Evolutionary conservation across 2,797 vertebrate species (phyloP).

Genomic region (Hydrophis major): DNA sequence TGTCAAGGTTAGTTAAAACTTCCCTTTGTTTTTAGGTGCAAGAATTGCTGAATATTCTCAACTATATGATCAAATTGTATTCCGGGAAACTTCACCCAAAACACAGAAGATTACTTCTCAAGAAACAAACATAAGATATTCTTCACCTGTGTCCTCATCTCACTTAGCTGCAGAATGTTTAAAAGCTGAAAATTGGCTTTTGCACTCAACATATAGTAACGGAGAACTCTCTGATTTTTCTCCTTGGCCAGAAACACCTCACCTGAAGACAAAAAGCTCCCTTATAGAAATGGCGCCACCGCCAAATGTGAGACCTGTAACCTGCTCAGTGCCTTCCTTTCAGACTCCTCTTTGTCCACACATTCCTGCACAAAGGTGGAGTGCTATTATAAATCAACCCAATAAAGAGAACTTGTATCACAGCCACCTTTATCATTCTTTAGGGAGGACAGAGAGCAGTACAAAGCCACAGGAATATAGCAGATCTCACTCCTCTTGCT

Average conservation of each 20-base stretch:
- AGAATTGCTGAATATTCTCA: conserved; percentile 98
- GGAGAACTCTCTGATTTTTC: conserved; percentile 85
- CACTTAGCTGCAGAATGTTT: conserved; percentile 46
- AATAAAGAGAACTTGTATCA: conserved; percentile 76
- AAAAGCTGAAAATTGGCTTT: conserved; percentile 80
- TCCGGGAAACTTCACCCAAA: conserved; percentile 77
- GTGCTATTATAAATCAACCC: conserved; percentile 78
- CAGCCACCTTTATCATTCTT: conserved; percentile 84
- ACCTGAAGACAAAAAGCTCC: conserved; percentile 60
- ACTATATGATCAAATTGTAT: conserved; percentile 93
- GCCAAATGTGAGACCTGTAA: conserved; percentile 64
- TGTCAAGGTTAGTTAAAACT: conserved; percentile 20
- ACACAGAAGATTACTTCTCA: conserved; percentile 53
- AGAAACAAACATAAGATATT: conserved; percentile 66
- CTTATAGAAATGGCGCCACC: conserved; percentile 59
- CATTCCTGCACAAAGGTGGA: conserved; percentile 78
- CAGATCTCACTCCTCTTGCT: conserved; percentile 80
- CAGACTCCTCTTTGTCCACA: conserved; percentile 72
- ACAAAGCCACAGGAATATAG: conserved; percentile 72
- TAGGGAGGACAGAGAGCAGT: conserved; percentile 77
- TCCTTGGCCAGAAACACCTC: conserved; percentile 67
- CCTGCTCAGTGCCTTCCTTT: conserved; percentile 84
- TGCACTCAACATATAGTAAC: conserved; percentile 89
- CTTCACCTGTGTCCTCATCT: conserved; percentile 66
- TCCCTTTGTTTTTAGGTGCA: conserved; percentile 79